These are phyloP conservation scores for Catharus bicknelli DNA, from an alignment of 2,113 vertebrate species.

Conservation along the genomic window DNA sequence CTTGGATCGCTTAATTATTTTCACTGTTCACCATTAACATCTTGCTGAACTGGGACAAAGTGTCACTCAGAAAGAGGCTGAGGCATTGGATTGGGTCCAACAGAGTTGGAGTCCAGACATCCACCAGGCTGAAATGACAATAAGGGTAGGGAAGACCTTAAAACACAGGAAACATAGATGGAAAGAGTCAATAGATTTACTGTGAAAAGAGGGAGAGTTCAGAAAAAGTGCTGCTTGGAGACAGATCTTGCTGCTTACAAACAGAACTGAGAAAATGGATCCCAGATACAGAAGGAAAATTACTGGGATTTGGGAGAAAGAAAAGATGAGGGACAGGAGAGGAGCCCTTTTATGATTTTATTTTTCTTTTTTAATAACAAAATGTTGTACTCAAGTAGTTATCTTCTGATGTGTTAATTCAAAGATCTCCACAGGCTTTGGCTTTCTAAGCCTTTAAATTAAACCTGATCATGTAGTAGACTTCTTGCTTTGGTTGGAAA, in stretches of 20 bases:
- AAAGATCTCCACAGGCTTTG: not conserved
- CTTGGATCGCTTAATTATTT: conserved; percentile 37
- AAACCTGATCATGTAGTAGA: not conserved
- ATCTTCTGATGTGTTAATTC: not conserved
- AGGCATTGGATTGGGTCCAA: not conserved
- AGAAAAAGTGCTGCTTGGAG: not conserved
- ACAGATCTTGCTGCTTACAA: not conserved
- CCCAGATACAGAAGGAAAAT: not conserved
- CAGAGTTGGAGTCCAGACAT: not conserved
- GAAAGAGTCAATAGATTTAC: not conserved
- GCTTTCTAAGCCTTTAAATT: not conserved
- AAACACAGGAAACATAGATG: not conserved
- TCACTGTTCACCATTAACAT: conserved; percentile 11
- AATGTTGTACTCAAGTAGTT: not conserved
- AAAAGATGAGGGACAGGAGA: not conserved
- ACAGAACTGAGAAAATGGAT: not conserved
- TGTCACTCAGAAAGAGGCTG: not conserved
- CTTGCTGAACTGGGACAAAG: not conserved
- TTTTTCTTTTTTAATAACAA: not conserved
- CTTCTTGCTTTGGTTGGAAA: not conserved
- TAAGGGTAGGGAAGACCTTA: not conserved
- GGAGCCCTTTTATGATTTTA: not conserved
- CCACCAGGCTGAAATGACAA: not conserved
- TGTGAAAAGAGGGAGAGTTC: not conserved
- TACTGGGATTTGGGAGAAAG: not conserved